phyloP scores from a whole-genome alignment of 2,888 invertebrate genomes.

The Thysanoteuthis rhombus region DNA sequence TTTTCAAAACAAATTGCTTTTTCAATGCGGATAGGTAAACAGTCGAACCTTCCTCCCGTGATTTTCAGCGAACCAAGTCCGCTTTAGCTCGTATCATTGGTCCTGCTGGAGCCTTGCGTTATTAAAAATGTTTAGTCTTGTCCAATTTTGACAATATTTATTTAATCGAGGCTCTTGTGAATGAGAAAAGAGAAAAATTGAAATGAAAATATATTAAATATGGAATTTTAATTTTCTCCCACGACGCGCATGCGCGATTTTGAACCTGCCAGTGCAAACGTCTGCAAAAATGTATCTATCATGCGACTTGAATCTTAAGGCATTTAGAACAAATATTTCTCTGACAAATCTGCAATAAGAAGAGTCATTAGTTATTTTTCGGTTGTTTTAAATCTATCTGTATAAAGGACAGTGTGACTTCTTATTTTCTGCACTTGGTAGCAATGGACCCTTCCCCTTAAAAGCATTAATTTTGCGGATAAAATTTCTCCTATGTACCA shows the following conservation, averaged over 20 bases:
- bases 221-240: background rate
- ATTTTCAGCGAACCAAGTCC: background rate
- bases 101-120: background rate
- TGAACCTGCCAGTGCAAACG: background rate
- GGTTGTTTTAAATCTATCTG: background rate
- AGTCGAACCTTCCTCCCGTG: background rate
- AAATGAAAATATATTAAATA: background rate
- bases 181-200: background rate
- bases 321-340: no score
- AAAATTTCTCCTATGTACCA: no score
- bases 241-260: background rate
- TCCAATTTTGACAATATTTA: background rate
- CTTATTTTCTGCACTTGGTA: no score
- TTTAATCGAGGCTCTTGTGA: background rate
- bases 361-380: background rate
- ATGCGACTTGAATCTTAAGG: no score
- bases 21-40: background rate
- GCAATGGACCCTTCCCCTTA: no score
- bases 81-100: background rate
- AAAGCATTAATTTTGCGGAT: no score
- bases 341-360: background rate
- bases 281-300: no score
- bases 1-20: constrained; percentile 12
- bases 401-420: no score
- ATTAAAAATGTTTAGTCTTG: background rate